Conservation (phyloP, 2,888 invertebrate species). For the Hoplodrina blanda region DNA sequence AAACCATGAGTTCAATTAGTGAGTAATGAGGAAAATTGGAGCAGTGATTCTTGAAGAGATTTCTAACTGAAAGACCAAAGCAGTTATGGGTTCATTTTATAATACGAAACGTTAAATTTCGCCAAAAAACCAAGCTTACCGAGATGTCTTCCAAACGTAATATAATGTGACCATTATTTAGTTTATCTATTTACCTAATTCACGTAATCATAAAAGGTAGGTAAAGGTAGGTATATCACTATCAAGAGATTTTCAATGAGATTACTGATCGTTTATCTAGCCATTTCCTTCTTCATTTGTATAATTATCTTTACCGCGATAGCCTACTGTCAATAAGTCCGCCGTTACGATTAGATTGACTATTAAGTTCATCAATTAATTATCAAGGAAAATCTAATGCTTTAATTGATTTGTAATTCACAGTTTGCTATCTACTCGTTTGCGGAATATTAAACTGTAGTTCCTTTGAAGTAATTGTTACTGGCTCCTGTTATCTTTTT, state of each 20-base stretch:
- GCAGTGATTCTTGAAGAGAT: conserved; percentile 18
- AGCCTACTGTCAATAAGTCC: conserved; percentile 20
- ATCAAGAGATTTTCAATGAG: conserved; percentile 18
- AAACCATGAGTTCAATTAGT: conserved; percentile 45
- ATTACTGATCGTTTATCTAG: conserved; percentile 25
- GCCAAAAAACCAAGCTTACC: not conserved
- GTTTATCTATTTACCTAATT: conserved; percentile 22
- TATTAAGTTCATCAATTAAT: conserved; percentile 24
- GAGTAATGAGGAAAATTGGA: conserved; percentile 37
- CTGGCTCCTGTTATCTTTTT: not conserved
- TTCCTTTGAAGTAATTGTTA: not conserved
- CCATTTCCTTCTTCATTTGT: conserved; percentile 43
- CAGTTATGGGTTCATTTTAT: not conserved
- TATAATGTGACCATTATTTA: conserved; percentile 16
- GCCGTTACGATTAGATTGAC: conserved; percentile 37
- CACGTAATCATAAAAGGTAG: conserved; percentile 7
- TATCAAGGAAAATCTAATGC: conserved; percentile 6
- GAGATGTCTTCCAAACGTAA: not conserved
- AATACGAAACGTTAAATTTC: not conserved
- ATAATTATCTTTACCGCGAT: conserved; percentile 25
- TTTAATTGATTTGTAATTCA: conserved; percentile 9
- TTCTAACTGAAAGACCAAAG: not conserved
- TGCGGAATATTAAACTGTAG: not conserved
- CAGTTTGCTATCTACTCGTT: conserved; percentile 3
- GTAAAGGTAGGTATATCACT: not conserved